Percentiles rank a stretch among this genome's conserved stretches.
phyloP scores from a whole-genome alignment of 2,797 vertebrate genomes.

The Alosa sapidissima region DNA sequence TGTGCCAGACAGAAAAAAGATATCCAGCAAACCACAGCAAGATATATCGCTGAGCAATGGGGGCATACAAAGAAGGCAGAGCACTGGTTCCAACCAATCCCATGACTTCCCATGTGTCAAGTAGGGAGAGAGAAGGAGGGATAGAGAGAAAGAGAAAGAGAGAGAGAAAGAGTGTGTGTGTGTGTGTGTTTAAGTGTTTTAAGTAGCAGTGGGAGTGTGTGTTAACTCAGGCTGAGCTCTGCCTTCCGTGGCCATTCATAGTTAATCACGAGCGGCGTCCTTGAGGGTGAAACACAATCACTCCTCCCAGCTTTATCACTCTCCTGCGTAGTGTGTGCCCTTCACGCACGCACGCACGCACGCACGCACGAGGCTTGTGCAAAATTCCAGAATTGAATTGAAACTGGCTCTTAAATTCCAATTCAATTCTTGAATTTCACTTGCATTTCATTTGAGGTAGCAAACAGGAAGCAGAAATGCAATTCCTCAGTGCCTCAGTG shows the following conservation, averaged over 20 bases:
- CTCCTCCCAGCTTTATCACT: constrained; percentile 12
- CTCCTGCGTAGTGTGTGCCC: background rate
- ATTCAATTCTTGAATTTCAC: too few relatives aligned
- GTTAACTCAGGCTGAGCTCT: constrained; percentile 31
- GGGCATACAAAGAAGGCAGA: background rate
- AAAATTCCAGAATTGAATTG: too few relatives aligned
- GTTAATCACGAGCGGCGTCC: constrained; percentile 46
- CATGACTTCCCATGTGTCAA: background rate
- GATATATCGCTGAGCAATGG: background rate
- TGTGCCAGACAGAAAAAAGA: background rate
- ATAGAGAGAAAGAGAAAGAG: background rate
- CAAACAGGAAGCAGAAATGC: too few relatives aligned
- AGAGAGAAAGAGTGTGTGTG: background rate
- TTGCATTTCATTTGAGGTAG: too few relatives aligned
- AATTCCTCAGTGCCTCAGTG: too few relatives aligned
- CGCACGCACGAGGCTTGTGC: too few relatives aligned
- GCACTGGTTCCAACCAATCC: background rate
- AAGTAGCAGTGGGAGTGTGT: background rate
- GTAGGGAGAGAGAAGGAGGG: background rate
- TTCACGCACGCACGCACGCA: constrained; percentile 67
- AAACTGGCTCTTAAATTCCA: too few relatives aligned
- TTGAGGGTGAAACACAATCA: constrained; percentile 38
- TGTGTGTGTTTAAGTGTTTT: background rate
- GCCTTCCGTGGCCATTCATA: constrained; percentile 52
- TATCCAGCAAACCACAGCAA: background rate